phyloP scores from a whole-genome alignment of 2,113 vertebrate genomes.

The Acanthisitta chloris region DNA sequence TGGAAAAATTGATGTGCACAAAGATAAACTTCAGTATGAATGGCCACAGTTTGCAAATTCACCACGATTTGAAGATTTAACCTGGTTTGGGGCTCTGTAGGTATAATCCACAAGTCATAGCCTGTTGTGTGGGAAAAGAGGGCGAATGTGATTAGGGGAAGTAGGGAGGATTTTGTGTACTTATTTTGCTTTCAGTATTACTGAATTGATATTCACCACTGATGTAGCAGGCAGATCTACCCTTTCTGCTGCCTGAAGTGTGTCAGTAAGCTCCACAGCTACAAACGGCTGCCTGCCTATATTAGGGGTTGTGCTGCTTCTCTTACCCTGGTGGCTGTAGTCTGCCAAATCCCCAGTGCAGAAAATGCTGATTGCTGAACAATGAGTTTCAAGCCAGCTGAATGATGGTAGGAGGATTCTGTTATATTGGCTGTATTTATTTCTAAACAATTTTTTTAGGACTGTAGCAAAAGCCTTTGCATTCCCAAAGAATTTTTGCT shows the following conservation, averaged over 20 bases:
- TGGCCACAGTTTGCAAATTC: not conserved
- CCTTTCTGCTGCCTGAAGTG: not conserved
- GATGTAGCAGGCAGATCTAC: fast-evolving
- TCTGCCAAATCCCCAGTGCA: not conserved
- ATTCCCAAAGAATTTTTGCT: not conserved
- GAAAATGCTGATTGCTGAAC: not conserved
- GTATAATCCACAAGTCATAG: not conserved
- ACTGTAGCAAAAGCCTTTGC: not conserved
- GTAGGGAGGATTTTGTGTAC: not conserved
- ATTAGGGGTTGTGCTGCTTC: not conserved
- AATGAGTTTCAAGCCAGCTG: not conserved
- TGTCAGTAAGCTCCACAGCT: not conserved
- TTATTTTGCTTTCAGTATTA: not conserved
- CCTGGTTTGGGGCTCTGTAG: not conserved
- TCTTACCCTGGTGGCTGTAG: not conserved
- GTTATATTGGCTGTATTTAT: not conserved
- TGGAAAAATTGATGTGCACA: not conserved
- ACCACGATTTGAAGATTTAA: not conserved
- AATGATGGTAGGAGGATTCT: not conserved
- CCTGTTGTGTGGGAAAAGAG: not conserved
- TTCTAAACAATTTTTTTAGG: not conserved
- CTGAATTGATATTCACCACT: not conserved
- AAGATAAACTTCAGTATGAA: not conserved
- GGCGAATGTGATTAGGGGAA: not conserved
- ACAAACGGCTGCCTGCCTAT: not conserved